A percentile compares a stretch with the other conserved stretches of the same genome.
phyloP scores from a whole-genome alignment of 2,113 vertebrate genomes.

The Menidia beryllina region DNA sequence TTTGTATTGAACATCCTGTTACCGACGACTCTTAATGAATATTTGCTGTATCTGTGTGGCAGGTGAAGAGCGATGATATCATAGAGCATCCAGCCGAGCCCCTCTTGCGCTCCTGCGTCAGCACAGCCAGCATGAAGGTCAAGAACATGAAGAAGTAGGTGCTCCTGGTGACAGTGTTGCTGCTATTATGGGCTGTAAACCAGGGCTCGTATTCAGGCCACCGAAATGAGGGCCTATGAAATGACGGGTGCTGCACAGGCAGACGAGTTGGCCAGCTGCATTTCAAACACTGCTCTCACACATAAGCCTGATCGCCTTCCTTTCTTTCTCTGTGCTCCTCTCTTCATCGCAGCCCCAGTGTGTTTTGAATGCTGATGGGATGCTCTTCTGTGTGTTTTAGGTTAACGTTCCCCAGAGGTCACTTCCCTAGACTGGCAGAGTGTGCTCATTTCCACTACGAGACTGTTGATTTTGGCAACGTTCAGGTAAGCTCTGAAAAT shows the following conservation, averaged over 20 bases:
- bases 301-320: not conserved
- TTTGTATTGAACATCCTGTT: too few relatives aligned
- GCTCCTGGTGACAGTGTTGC: slow-evolving; percentile 38
- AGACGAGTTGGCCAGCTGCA: slow-evolving; percentile 22
- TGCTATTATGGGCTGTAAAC: slow-evolving; percentile 74
- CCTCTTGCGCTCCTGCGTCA: slow-evolving; percentile 89
- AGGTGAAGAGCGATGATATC: slow-evolving; percentile 90
- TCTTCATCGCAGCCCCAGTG: slow-evolving; percentile 35
- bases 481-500: slow-evolving; percentile 88
- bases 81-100: slow-evolving; percentile 88
- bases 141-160: slow-evolving; percentile 99
- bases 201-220: slow-evolving; percentile 76
- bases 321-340: slow-evolving; percentile 23
- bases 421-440: slow-evolving; percentile 97
- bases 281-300: slow-evolving; percentile 26
- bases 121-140: slow-evolving; percentile 98
- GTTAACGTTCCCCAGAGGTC: slow-evolving; percentile 94
- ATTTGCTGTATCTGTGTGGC: slow-evolving; percentile 37
- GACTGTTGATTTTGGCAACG: slow-evolving; percentile 95
- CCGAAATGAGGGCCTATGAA: slow-evolving; percentile 59
- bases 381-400: slow-evolving; percentile 75
- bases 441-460: slow-evolving; percentile 99
- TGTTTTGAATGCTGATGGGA: slow-evolving; percentile 66
- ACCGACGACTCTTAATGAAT: slow-evolving; percentile 17
- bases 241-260: slow-evolving; percentile 30